These are phyloP conservation scores for Eulacestoma nigropectus DNA, from an alignment of 2,113 vertebrate species.

Conservation along the genomic window DNA sequence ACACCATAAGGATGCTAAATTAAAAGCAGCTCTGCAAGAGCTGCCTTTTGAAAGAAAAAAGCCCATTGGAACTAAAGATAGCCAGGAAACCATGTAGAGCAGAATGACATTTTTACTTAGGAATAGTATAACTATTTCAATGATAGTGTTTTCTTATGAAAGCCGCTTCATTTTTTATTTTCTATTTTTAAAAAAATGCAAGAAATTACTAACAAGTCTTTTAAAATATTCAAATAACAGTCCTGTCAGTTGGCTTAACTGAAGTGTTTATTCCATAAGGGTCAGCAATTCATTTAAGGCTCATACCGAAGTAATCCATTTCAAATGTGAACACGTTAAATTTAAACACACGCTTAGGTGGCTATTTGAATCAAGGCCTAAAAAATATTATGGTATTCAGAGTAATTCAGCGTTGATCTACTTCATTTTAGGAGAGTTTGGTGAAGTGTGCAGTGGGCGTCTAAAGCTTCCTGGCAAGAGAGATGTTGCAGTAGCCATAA, in stretches of 20 bases:
- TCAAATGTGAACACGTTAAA: background rate
- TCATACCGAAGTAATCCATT: background rate
- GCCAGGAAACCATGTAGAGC: background rate
- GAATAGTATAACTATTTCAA: background rate
- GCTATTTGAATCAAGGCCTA: background rate
- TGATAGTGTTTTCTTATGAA: background rate
- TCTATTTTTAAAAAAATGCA: background rate
- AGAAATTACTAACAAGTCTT: background rate
- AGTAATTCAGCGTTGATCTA: background rate
- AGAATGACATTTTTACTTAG: background rate
- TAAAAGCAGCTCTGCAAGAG: background rate
- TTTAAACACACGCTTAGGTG: background rate
- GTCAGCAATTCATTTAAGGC: background rate
- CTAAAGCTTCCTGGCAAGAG: constrained; percentile 95
- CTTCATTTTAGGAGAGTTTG: constrained; percentile 88
- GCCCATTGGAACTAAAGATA: background rate
- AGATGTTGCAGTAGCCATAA: constrained; percentile 92
- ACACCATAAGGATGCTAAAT: constrained; percentile 30
- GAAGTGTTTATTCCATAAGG: background rate
- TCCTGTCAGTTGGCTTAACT: background rate
- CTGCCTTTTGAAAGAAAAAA: background rate
- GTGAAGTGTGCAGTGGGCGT: constrained; percentile 95
- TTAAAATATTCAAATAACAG: background rate
- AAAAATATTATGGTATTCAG: background rate
- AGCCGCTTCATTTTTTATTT: background rate